Evolutionary conservation across 2,888 invertebrate genomes (phyloP).

Genomic region (Plebejus anna): DNA sequence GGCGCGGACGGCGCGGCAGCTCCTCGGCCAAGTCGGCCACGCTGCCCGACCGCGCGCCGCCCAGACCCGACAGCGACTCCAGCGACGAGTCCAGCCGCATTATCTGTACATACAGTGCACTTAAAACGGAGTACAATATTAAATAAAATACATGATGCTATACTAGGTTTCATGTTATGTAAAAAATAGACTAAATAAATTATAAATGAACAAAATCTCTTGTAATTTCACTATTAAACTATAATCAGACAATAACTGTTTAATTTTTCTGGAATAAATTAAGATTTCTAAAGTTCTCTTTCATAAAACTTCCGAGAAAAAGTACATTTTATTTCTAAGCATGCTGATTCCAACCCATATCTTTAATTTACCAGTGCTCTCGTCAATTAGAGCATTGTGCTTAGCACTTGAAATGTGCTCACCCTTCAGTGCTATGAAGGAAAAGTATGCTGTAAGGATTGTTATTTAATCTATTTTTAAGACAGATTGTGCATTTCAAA

Average conservation of each 20-base stretch:
- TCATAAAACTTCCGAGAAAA: background rate
- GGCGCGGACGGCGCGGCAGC: slow-evolving; percentile 70
- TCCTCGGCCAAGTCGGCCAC: slow-evolving; percentile 90
- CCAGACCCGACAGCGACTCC: slow-evolving; percentile 85
- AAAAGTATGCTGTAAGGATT: background rate
- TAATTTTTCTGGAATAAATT: background rate
- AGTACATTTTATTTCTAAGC: background rate
- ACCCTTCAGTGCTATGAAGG: background rate
- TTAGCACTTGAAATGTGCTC: background rate
- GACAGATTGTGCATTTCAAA: slow-evolving; percentile 16
- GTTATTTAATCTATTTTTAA: background rate
- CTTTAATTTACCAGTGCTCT: background rate
- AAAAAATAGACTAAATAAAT: background rate
- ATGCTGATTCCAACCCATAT: background rate
- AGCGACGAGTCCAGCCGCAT: slow-evolving; percentile 90
- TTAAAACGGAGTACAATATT: background rate
- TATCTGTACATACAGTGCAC: slow-evolving; percentile 73
- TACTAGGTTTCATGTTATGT: background rate
- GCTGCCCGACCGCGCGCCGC: slow-evolving; percentile 87
- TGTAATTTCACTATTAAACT: no score
- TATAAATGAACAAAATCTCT: background rate
- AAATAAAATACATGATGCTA: background rate
- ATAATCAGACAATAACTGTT: background rate
- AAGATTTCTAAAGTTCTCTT: background rate
- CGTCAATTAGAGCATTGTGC: background rate